phyloP scores from a whole-genome alignment of 2,888 invertebrate species.

The Cryptocephalus moraei region DNA sequence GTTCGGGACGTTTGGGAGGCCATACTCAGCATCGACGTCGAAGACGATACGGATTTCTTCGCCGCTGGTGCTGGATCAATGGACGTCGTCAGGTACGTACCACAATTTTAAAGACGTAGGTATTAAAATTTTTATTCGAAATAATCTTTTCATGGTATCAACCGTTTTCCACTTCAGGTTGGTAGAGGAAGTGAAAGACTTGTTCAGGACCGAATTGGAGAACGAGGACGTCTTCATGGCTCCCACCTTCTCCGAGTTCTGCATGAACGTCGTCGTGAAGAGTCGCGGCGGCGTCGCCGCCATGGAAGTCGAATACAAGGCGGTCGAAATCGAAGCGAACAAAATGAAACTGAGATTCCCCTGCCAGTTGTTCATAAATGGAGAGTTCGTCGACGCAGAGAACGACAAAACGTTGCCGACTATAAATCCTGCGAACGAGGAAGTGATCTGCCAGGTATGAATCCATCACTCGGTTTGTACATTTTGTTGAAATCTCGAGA shows the following conservation, averaged over 20 bases:
- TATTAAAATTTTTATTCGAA: not conserved
- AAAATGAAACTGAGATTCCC: constrained; percentile 79
- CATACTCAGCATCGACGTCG: constrained; percentile 67
- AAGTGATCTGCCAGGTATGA: constrained; percentile 58
- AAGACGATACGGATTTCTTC: constrained; percentile 84
- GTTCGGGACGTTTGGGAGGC: constrained; percentile 70
- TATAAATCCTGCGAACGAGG: constrained; percentile 81
- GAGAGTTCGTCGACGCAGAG: constrained; percentile 75
- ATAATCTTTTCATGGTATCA: no score
- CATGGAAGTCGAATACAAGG: constrained; percentile 56
- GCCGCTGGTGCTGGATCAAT: constrained; percentile 93
- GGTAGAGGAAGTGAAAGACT: constrained; percentile 85
- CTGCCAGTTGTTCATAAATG: constrained; percentile 84
- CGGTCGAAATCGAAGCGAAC: constrained; percentile 68
- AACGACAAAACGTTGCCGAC: constrained; percentile 51
- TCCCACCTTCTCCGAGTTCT: constrained; percentile 78
- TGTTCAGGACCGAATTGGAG: constrained; percentile 63
- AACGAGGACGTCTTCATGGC: constrained; percentile 92
- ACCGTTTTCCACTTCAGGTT: constrained; percentile 40
- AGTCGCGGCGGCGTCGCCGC: constrained; percentile 50
- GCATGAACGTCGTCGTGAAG: constrained; percentile 53
- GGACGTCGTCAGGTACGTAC: constrained; percentile 72
- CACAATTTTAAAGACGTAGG: not conserved
- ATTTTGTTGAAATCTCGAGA: no score
- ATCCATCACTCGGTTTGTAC: not conserved